Base-by-base conservation (phyloP, 2,797 vertebrate genomes). In the Coccyzus lansbergi region DNA sequence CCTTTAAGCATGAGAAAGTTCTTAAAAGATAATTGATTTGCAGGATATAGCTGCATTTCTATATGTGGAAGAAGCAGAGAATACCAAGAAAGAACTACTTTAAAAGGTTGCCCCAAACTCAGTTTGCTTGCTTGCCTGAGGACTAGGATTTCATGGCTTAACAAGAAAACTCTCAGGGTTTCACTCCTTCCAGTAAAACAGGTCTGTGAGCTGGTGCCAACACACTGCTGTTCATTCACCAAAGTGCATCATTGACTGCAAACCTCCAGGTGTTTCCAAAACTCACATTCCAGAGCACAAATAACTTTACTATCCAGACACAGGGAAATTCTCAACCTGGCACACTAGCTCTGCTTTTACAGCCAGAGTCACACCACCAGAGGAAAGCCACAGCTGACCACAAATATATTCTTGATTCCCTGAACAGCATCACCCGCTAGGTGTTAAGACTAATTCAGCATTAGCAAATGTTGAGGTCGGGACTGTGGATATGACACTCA, bases 271-370 rank as follows among this genome's bases (percentile, higher is more conserved):
- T 19, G 40, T 20, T 94, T 62, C 69, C 48, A 38, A 83, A 46
- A 38, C 53, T 65, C 58, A 7, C 0, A 3, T 17, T 36, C 34
- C 10, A 17, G 6, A 64, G n/a, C 44, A 65, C 25, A 68, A 80
- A n/a, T 12, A 81, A 58, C 38, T 60, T 60, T 6, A 55, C 76
- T 44, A 85, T 56, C 12, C 60, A 71, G n/a, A 62, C 4, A 34
- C 72, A 89, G 76, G 72, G 89, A 65, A 83, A 87, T 89, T 62
- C 85, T 64, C 48, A 89, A 20, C 29, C 51, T 33, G 15, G 64
- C 0, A 0, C n/a, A 28, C 18, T 26, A 49, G 22, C 16, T 86
- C 65, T 53, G 83, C 9, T 83, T 88, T 38, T 38, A 12, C 0
- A 77, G 79, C 53, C 85, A 65, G 53, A 77, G 36, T 53, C 12